Evolutionary conservation across 2,113 vertebrate genomes (phyloP).

Genomic region (Spermophilus dauricus): DNA sequence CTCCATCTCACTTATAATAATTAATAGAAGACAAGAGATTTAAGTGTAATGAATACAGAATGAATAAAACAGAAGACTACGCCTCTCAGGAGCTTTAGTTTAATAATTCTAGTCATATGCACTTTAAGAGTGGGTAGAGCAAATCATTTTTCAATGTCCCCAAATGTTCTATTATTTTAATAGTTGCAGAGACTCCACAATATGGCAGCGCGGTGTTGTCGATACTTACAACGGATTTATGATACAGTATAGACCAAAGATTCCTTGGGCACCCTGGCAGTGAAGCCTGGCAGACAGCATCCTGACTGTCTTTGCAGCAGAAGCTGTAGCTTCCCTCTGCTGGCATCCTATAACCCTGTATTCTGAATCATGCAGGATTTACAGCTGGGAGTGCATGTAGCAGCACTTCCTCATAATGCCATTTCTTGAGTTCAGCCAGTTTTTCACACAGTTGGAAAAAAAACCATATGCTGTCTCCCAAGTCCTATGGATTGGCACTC

Average conservation of each 20-base stretch:
- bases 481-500: background rate
- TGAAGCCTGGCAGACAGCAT: slow-evolving; percentile 32
- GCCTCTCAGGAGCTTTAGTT: slow-evolving; percentile 20
- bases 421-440: slow-evolving; percentile 11
- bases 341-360: background rate
- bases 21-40: slow-evolving; percentile 27
- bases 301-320: background rate
- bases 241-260: background rate
- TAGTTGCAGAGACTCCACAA: background rate
- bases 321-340: background rate
- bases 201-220: background rate
- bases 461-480: background rate
- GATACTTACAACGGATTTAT: slow-evolving; percentile 23
- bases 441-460: slow-evolving; percentile 31
- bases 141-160: slow-evolving; percentile 10
- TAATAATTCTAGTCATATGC: slow-evolving; percentile 51
- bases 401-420: background rate
- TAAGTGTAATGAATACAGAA: slow-evolving; percentile 57
- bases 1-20: slow-evolving; percentile 52
- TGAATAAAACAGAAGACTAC: slow-evolving; percentile 59
- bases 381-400: background rate
- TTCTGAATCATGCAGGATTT: slow-evolving; percentile 22
- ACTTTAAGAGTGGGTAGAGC: slow-evolving; percentile 9
- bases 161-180: slow-evolving; percentile 57
- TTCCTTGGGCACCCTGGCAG: background rate